phyloP scores from a whole-genome alignment of 1,140 invertebrate genomes.

The Lordiphosa stackelbergi region DNA sequence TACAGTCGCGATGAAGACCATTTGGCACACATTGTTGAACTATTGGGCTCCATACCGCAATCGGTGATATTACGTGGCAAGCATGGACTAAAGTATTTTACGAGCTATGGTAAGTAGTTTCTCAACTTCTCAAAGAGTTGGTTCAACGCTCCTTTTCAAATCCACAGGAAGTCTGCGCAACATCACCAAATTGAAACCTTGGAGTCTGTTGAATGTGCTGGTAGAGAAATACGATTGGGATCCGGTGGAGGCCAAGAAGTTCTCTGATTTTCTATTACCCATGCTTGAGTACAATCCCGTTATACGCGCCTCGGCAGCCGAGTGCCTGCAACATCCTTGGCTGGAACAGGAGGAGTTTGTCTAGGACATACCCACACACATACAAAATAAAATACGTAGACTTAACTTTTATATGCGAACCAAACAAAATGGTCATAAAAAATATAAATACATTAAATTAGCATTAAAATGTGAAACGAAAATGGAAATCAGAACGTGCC shows the following conservation, averaged over 20 bases:
- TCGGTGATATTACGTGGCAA: conserved; percentile 74
- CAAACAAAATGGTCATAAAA: conserved; percentile 12
- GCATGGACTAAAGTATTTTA: conserved; percentile 76
- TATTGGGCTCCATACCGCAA: conserved; percentile 94
- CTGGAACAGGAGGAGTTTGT: conserved; percentile 82
- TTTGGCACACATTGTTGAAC: conserved; percentile 98
- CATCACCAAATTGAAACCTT: conserved; percentile 95
- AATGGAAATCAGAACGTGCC: conserved; percentile 16
- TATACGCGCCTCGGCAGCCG: conserved; percentile 92
- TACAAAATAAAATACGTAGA: conserved; percentile 30
- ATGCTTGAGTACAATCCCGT: conserved; percentile 98
- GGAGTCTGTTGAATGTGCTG: conserved; percentile 93
- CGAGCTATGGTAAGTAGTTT: conserved; percentile 78
- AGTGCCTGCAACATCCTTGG: conserved; percentile 96
- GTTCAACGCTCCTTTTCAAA: background rate
- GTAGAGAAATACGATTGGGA: conserved; percentile 97
- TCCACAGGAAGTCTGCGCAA: conserved; percentile 88
- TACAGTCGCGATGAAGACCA: conserved; percentile 98
- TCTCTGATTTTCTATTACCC: conserved; percentile 94
- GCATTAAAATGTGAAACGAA: conserved; percentile 19
- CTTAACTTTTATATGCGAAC: conserved; percentile 53
- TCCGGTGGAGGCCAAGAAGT: conserved; percentile 89
- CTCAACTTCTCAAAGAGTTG: background rate
- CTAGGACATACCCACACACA: conserved; percentile 28
- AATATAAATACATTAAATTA: conserved; percentile 9